phyloP scores from a whole-genome alignment of 2,888 invertebrate species.

The Oligia strigilis region DNA sequence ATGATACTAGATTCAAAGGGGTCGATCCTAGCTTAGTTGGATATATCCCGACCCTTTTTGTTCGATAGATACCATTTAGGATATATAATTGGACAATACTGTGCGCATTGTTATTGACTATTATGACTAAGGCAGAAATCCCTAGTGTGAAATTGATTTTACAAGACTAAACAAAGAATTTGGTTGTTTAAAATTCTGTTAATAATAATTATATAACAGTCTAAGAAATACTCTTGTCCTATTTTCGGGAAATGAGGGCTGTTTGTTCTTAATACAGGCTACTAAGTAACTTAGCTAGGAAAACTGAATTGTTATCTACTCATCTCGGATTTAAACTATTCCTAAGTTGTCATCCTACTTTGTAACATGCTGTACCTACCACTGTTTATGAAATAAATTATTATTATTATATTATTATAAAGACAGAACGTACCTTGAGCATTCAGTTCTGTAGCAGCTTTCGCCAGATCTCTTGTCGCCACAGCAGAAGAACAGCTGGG shows the following conservation, averaged over 20 bases:
- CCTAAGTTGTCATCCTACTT: no score
- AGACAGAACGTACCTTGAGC: constrained; percentile 91
- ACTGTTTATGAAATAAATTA: no score
- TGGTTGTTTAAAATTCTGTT: no score
- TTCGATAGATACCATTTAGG: constrained; percentile 37
- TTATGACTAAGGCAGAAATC: not conserved
- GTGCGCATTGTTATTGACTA: constrained; percentile 34
- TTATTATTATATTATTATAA: no score
- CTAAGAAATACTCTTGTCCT: no score
- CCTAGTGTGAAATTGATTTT: constrained; percentile 1
- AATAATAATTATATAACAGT: no score
- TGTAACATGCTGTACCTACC: no score
- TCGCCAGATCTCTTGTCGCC: constrained; percentile 90
- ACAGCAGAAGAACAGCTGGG: constrained; percentile 91
- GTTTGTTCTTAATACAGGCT: no score
- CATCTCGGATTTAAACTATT: no score
- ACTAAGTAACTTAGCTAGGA: no score
- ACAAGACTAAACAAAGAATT: not conserved
- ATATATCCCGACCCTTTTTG: constrained; percentile 29
- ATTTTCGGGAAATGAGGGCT: no score
- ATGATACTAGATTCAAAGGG: constrained; percentile 49
- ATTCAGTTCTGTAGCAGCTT: constrained; percentile 93
- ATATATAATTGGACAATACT: constrained; percentile 45
- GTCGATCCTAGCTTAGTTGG: constrained; percentile 47
- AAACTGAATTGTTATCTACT: no score